Evolutionary conservation across 2,797 vertebrate species (phyloP).

Genomic region (Dipus sagitta): DNA sequence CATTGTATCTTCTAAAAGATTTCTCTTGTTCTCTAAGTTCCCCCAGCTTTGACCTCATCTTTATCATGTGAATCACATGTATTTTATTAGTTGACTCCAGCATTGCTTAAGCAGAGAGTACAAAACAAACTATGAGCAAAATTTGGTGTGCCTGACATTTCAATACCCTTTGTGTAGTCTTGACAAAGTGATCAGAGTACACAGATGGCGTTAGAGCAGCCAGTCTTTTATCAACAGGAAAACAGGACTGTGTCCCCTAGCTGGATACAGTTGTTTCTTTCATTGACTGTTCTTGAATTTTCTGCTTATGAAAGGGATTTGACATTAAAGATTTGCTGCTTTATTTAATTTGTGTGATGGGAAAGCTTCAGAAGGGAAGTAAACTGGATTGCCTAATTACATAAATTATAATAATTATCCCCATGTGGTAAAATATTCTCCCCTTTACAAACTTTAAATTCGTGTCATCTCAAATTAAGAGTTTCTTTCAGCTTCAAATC

Average conservation of each 20-base stretch:
- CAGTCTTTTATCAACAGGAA: neutral
- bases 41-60: neutral
- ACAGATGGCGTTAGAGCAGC: neutral
- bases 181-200: constrained; percentile 27
- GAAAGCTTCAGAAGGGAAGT: constrained; percentile 10
- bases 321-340: constrained; percentile 47
- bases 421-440: neutral
- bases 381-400: constrained; percentile 45
- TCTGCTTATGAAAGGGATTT: constrained; percentile 45
- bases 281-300: constrained; percentile 39
- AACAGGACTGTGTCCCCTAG: neutral
- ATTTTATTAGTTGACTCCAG: neutral
- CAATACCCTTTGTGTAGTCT: neutral
- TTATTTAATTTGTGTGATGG: constrained; percentile 53
- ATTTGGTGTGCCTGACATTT: neutral
- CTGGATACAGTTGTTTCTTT: constrained; percentile 24
- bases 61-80: neutral
- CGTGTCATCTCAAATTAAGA: neutral
- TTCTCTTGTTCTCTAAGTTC: neutral
- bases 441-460: neutral
- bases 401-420: constrained; percentile 56
- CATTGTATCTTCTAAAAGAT: constrained; percentile 34
- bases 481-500: neutral
- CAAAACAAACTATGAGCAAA: neutral
- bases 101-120: neutral